Evolutionary conservation across 2,113 vertebrate genomes (phyloP).

Genomic region (Hemiscyllium ocellatum): DNA sequence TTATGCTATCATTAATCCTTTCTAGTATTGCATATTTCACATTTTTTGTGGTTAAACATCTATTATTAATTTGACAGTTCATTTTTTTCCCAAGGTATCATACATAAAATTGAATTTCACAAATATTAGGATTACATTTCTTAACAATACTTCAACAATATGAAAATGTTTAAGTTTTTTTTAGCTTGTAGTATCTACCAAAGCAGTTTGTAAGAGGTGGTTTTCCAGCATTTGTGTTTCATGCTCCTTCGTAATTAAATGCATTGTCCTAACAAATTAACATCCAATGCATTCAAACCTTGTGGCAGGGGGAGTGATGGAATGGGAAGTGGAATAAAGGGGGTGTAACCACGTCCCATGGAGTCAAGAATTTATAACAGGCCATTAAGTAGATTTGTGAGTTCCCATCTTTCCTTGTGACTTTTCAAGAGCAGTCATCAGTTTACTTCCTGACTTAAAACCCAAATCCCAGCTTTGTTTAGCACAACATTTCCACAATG

Average conservation of each 20-base stretch:
- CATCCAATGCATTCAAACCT: conserved; percentile 19
- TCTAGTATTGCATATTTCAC: background rate
- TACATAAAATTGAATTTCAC: background rate
- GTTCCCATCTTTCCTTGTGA: conserved; percentile 44
- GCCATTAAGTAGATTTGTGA: conserved; percentile 49
- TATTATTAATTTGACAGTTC: background rate
- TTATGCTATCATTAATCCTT: background rate
- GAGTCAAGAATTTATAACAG: conserved; percentile 37
- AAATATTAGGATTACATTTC: background rate
- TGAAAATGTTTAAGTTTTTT: background rate
- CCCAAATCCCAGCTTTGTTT: conserved; percentile 43
- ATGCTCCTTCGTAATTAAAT: background rate
- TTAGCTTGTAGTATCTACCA: background rate
- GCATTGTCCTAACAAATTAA: conserved; percentile 5
- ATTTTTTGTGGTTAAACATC: background rate
- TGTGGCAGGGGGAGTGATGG: background rate
- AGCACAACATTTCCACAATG: background rate
- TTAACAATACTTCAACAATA: background rate
- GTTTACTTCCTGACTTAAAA: conserved; percentile 44
- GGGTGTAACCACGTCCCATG: conserved; percentile 30
- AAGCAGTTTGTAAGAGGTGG: too few relatives aligned
- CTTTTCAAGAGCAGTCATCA: conserved; percentile 43
- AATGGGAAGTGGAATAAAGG: conserved; percentile 9
- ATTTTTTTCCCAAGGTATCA: background rate
- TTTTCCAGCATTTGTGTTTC: background rate